A percentile compares a stretch with the other conserved stretches of the same genome.
phyloP scores from a whole-genome alignment of 1,140 invertebrate genomes.

The Tenebrio molitor region DNA sequence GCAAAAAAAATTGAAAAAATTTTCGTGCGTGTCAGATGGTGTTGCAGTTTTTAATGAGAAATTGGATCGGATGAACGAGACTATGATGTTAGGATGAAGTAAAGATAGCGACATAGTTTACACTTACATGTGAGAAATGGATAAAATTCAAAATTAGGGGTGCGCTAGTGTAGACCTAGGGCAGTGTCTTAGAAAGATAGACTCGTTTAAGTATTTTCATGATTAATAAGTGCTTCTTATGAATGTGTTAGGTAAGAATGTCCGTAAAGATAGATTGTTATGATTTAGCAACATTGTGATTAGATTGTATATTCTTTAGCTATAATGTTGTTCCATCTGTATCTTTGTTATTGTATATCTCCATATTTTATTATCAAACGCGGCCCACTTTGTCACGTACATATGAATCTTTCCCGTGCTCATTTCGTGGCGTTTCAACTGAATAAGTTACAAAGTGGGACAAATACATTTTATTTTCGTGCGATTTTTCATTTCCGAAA shows the following conservation, averaged over 20 bases:
- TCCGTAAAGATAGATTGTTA: conserved; percentile 65
- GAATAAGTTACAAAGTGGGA: conserved; percentile 27
- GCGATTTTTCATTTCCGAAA: conserved; percentile 17
- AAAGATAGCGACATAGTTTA: conserved; percentile 30
- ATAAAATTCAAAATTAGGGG: conserved; percentile 54
- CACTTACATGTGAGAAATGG: conserved; percentile 18
- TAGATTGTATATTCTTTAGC: conserved; percentile 65
- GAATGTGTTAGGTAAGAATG: conserved; percentile 67
- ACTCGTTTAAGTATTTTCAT: conserved; percentile 65
- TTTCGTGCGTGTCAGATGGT: conserved; percentile 14
- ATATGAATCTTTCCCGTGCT: background rate
- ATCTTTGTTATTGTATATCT: conserved; percentile 58
- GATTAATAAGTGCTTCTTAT: conserved; percentile 69
- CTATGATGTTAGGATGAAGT: conserved; percentile 9
- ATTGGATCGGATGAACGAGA: conserved; percentile 19
- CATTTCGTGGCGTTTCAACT: conserved; percentile 1
- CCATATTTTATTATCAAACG: conserved; percentile 57
- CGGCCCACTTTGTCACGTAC: conserved; percentile 48
- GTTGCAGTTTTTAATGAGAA: background rate
- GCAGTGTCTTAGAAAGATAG: conserved; percentile 59
- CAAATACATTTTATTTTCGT: conserved; percentile 6
- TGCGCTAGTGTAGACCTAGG: conserved; percentile 53
- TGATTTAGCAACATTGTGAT: conserved; percentile 67
- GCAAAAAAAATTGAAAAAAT: conserved; percentile 5
- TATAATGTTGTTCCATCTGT: conserved; percentile 62